Conservation (phyloP, 2,888 invertebrate genomes). For the Latrodectus hesperus region DNA sequence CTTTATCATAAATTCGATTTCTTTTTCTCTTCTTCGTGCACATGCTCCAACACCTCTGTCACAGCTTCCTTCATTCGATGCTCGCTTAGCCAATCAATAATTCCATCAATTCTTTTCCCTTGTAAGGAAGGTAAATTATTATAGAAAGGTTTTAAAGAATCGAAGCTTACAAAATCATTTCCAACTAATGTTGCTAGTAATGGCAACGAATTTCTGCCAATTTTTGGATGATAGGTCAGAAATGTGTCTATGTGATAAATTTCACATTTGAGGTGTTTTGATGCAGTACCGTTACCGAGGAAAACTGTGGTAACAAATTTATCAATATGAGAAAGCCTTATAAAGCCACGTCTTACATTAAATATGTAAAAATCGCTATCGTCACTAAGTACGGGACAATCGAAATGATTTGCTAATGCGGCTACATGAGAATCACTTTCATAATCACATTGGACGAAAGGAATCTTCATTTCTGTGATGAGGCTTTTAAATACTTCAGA, state of each 20-base stretch:
- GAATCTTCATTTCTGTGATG: conserved; percentile 80
- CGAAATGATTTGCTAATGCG: conserved; percentile 83
- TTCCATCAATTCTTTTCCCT: conserved; percentile 79
- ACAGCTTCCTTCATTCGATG: conserved; percentile 83
- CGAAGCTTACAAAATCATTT: conserved; percentile 86
- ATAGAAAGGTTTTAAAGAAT: conserved; percentile 49
- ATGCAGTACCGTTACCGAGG: conserved; percentile 19
- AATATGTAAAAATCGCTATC: conserved; percentile 97
- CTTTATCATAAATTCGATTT: conserved; percentile 79
- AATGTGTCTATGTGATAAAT: conserved; percentile 84
- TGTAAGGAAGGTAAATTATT: conserved; percentile 37
- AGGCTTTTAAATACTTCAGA: conserved; percentile 85
- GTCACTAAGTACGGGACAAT: conserved; percentile 91
- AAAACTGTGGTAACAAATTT: conserved; percentile 62
- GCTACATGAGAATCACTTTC: conserved; percentile 94
- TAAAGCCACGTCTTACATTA: conserved; percentile 82
- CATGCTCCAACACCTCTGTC: conserved; percentile 79
- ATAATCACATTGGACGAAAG: conserved; percentile 84
- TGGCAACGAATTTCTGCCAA: conserved; percentile 83
- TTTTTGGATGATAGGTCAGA: conserved; percentile 80
- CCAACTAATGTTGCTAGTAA: conserved; percentile 88
- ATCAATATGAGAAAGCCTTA: conserved; percentile 80
- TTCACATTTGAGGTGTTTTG: conserved; percentile 80
- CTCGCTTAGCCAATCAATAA: conserved; percentile 85
- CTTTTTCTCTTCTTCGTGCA: conserved; percentile 78